Conservation (phyloP, 2,113 vertebrate genomes). For the Paradoxurus hermaphroditus region DNA sequence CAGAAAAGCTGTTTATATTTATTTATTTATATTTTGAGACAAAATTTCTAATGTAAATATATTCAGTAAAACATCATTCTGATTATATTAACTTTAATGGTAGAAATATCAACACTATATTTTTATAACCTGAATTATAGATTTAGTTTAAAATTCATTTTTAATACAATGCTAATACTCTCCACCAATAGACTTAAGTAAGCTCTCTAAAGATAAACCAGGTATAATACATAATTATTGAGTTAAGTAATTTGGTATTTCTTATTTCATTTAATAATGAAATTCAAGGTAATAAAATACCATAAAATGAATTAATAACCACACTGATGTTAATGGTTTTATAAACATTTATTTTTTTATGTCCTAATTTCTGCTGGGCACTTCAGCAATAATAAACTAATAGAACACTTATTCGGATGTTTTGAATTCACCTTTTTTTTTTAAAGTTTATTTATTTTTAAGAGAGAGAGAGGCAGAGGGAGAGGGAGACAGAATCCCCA, state of each 20-base stretch:
- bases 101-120: neutral
- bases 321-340: neutral
- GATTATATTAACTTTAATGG: neutral
- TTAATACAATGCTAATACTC: neutral
- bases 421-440: neutral
- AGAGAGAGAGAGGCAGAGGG: no score
- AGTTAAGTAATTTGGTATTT: neutral
- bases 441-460: no score
- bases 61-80: neutral
- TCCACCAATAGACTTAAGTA: neutral
- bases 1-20: neutral
- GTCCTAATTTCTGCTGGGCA: neutral
- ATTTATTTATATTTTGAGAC: conserved; percentile 5
- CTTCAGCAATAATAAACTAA: neutral
- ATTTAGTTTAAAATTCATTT: neutral
- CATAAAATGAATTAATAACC: neutral
- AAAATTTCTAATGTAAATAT: neutral
- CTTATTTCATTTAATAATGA: neutral
- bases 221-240: neutral
- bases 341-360: neutral
- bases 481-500: no score
- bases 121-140: neutral
- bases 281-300: neutral
- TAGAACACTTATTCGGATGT: neutral
- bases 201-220: neutral